Evolutionary conservation across 2,888 invertebrate species (phyloP), one percentile per base, ranked within the genome.

Genomic region (Arge pagana): DNA sequence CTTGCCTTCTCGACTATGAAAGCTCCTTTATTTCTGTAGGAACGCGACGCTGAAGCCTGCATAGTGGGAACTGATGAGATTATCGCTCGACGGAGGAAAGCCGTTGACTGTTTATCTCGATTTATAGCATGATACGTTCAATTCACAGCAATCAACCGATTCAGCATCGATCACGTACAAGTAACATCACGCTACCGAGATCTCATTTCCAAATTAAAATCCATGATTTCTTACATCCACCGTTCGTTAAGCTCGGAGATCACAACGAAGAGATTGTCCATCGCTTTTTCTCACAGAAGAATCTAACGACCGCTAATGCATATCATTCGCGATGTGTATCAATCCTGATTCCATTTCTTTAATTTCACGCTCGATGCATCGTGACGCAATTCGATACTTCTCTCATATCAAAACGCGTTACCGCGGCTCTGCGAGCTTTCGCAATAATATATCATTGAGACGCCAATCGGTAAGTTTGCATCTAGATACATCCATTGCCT

Each of bases 371-470:
- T 41, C 24, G 41, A 4, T 16, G 28, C 15, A 39, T 23, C 26
- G 41, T 41, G 26, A 26, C 28, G 41, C 28, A 41, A 41, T 16
- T 41, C 4, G 18, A 24, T 18, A 13, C 28, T 11, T 21, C 33
- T 45, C 23, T 13, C 8, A 45, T 33, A 45, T 33, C 31, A 23
- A 15, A 33, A n/a, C 45, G 19, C 33, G 35, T n/a, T n/a, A 21
- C 18, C 6, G 19, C 18, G 11, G n/a, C 10, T 10, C 4, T n/a
- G 8, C n/a, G 28, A 43, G 21, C 21, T 45, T 45, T 45, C 45
- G 45, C 35, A 45, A 45, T 45, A 35, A 45, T n/a, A n/a, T 45
- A 45, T 45, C 45, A 31, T 45, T 35, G 33, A 45, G 45, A 31
- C 35, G 45, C 45, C 45, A 45, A 45, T 45, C 35, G 35, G 45